These are phyloP conservation scores for Rhodinocichla rosea DNA, from an alignment of 2,113 vertebrate genomes.

Conservation along the genomic window DNA sequence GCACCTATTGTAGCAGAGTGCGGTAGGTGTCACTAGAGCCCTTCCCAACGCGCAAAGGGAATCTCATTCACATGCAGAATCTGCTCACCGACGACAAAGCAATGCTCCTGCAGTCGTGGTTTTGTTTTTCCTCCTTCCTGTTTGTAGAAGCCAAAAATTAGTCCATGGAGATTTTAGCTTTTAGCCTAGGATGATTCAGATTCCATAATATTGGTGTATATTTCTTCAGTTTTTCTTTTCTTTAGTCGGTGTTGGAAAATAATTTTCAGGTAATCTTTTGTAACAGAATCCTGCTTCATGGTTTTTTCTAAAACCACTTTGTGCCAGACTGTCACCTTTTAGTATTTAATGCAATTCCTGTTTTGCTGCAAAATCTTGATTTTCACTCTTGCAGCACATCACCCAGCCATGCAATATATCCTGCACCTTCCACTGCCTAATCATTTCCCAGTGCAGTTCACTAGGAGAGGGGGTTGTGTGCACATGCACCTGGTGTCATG, in stretches of 20 bases:
- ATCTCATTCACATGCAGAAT: neutral
- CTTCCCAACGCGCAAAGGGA: neutral
- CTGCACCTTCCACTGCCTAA: neutral
- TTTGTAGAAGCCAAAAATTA: neutral
- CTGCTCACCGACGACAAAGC: neutral
- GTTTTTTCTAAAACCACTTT: neutral
- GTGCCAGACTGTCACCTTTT: neutral
- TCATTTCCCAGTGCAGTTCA: neutral
- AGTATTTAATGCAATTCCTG: neutral
- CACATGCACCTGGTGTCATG: neutral
- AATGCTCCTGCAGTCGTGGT: neutral
- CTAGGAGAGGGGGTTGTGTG: too few relatives aligned
- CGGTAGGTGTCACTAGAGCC: constrained; percentile 70
- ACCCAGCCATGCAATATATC: neutral
- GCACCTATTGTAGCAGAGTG: neutral
- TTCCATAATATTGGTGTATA: neutral
- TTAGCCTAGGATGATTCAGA: neutral
- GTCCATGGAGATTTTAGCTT: neutral
- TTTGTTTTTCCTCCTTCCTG: neutral
- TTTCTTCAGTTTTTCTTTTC: neutral
- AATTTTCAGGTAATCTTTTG: neutral
- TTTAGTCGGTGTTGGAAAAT: neutral
- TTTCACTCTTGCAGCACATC: neutral
- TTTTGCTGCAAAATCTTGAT: neutral
- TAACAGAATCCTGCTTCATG: neutral